A percentile compares a stretch with the other conserved stretches of the same genome.
Conservation (phyloP, 2,113 vertebrate genomes). For the Irena cyanogastra region DNA sequence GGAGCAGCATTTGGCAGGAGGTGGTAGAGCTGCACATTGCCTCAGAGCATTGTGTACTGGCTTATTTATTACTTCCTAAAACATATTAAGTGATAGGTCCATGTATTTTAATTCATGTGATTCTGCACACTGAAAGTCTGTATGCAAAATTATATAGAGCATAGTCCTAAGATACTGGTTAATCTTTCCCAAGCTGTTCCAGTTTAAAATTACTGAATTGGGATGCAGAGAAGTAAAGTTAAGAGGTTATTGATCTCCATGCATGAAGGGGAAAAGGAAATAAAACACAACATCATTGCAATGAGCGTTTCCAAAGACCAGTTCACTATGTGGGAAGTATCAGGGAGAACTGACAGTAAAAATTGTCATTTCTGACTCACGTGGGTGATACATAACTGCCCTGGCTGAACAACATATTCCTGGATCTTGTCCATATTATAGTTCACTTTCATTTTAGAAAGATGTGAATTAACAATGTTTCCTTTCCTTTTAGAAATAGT, state of each 20-base stretch:
- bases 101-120: not conserved
- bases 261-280: not conserved
- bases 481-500: not conserved
- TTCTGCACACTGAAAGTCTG: not conserved
- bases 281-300: not conserved
- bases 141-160: not conserved
- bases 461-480: not conserved
- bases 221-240: not conserved
- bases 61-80: not conserved
- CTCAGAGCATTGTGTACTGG: not conserved
- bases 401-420: not conserved
- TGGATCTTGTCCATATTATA: not conserved
- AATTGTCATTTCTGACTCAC: not conserved
- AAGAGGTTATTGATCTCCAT: not conserved
- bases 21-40: not conserved
- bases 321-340: not conserved
- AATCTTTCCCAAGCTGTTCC: not conserved
- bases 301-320: not conserved
- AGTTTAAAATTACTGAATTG: not conserved
- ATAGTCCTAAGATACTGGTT: not conserved
- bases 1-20: not conserved
- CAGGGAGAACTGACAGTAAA: not conserved
- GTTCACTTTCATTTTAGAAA: constrained; percentile 1
- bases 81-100: not conserved
- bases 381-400: not conserved